These are phyloP conservation scores for Tinamus guttatus DNA, from an alignment of 2,113 vertebrate genomes.

Conservation along the genomic window DNA sequence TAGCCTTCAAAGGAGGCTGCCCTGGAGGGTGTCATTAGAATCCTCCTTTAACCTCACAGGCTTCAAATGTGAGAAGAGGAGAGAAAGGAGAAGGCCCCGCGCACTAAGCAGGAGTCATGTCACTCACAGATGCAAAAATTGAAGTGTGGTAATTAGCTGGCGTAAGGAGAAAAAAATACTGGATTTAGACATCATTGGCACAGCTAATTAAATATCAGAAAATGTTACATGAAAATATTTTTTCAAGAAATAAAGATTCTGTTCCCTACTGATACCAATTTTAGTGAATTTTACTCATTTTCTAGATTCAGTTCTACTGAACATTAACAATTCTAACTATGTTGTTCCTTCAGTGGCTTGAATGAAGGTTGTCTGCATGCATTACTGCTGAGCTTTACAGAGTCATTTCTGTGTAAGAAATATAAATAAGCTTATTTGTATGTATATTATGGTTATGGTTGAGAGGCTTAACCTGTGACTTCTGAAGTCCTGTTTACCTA, in stretches of 20 bases:
- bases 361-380: not conserved
- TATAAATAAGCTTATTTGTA: not conserved
- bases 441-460: not conserved
- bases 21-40: conserved; percentile 44
- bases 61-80: not conserved
- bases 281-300: not conserved
- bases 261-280: not conserved
- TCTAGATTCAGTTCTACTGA: not conserved
- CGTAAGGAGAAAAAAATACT: not conserved
- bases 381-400: not conserved
- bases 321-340: not conserved
- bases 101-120: not conserved
- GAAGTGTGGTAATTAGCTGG: not conserved
- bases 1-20: conserved; percentile 49
- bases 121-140: not conserved
- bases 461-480: not conserved
- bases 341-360: not conserved
- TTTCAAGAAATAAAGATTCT: not conserved
- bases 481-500: not conserved
- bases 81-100: not conserved
- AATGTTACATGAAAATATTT: not conserved
- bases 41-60: not conserved
- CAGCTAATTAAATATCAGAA: conserved; percentile 12
- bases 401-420: not conserved
- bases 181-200: not conserved